A percentile compares a stretch with the other conserved stretches of the same genome.
Evolutionary conservation across 2,888 invertebrate species (phyloP).

Genomic region (Papilio protenor): DNA sequence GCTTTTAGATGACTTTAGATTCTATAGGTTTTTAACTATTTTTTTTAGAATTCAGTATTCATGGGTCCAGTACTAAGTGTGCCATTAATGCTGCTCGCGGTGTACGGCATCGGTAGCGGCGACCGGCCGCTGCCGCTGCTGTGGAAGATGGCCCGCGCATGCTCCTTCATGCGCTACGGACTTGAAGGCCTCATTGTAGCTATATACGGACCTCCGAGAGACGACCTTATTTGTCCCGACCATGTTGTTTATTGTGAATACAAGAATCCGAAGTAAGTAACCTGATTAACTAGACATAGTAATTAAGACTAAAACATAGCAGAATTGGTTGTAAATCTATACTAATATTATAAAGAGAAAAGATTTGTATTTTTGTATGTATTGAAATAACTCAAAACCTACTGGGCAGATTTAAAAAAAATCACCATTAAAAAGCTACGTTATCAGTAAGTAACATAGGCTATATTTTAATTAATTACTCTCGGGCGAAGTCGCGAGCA

Average conservation of each 20-base stretch:
- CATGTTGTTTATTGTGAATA: constrained; percentile 90
- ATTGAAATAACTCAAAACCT: no score
- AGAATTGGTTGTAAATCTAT: no score
- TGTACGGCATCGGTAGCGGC: constrained; percentile 94
- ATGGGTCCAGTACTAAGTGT: constrained; percentile 94
- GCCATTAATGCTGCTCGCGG: constrained; percentile 94
- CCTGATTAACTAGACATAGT: no score
- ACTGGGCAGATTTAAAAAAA: no score
- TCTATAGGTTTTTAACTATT: background rate
- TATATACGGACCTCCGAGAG: constrained; percentile 91
- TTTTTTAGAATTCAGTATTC: constrained; percentile 92
- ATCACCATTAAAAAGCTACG: no score
- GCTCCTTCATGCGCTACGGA: constrained; percentile 92
- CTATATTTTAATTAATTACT: no score
- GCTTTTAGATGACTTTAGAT: background rate
- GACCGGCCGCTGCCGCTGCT: constrained; percentile 88
- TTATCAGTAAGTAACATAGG: no score
- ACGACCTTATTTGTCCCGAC: constrained; percentile 89
- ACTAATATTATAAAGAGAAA: no score
- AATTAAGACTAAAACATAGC: no score
- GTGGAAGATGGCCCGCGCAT: constrained; percentile 90
- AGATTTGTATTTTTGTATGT: no score
- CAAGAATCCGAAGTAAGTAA: constrained; percentile 85
- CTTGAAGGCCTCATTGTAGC: constrained; percentile 92
- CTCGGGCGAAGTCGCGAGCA: no score